phyloP scores from a whole-genome alignment of 2,888 invertebrate genomes.

The Tenthredo distinguenda region DNA sequence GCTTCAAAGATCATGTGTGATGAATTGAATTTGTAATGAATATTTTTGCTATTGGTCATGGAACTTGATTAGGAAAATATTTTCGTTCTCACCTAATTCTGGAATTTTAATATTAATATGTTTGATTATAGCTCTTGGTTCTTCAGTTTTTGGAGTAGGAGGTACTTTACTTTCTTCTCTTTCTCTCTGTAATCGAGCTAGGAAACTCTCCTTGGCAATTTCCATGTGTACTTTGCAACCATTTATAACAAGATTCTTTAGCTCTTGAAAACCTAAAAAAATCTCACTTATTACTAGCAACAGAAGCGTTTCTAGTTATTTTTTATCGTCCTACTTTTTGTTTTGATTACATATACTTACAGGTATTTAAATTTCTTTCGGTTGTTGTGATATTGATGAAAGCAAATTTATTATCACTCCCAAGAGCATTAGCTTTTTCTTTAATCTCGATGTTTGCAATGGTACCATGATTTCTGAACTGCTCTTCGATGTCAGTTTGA shows the following conservation, averaged over 20 bases:
- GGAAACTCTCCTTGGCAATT: conserved; percentile 64
- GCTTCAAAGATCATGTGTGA: not conserved
- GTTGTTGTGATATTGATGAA: conserved; percentile 61
- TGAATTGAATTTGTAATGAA: not conserved
- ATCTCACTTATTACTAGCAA: not conserved
- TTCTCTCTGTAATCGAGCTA: conserved; percentile 63
- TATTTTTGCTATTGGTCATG: not conserved
- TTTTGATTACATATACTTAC: conserved; percentile 56
- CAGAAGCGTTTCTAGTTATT: not conserved
- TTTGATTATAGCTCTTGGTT: not conserved
- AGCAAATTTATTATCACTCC: conserved; percentile 61
- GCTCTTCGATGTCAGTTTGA: conserved; percentile 55
- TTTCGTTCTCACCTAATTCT: not conserved
- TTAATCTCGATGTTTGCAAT: conserved; percentile 62
- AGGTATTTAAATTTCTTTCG: conserved; percentile 59
- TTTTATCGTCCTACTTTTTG: not conserved
- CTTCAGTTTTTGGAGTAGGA: conserved; percentile 19
- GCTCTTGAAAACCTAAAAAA: conserved; percentile 59
- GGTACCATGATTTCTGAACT: conserved; percentile 59
- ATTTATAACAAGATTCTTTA: conserved; percentile 56
- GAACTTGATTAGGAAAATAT: not conserved
- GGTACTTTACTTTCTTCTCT: conserved; percentile 56
- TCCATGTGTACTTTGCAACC: conserved; percentile 59
- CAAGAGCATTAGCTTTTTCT: conserved; percentile 58
- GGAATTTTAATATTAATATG: conserved; percentile 15